phyloP scores from a whole-genome alignment of 2,113 vertebrate genomes.

The Rhinichthys klamathensis region DNA sequence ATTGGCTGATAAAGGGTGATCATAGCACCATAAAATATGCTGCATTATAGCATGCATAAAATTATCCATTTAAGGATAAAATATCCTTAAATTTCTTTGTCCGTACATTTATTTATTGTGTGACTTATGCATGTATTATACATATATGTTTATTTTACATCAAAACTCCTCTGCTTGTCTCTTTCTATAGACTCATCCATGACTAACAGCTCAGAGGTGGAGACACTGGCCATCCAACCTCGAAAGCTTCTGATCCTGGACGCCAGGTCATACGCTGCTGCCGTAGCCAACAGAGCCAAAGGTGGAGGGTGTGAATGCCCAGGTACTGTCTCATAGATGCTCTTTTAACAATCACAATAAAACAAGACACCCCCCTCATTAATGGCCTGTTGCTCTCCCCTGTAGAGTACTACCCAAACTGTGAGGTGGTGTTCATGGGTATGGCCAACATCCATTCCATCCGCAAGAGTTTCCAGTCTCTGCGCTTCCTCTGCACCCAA shows the following conservation, averaged over 20 bases:
- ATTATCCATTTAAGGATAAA: no score
- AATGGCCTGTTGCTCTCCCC: conserved; percentile 8
- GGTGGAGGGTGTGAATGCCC: conserved; percentile 97
- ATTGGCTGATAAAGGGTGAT: no score
- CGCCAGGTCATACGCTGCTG: conserved; percentile 92
- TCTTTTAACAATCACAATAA: background rate
- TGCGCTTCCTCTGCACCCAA: conserved; percentile 94
- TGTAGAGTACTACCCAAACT: conserved; percentile 98
- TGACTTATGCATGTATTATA: background rate
- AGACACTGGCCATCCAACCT: conserved; percentile 85
- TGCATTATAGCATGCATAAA: no score
- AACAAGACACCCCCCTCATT: background rate
- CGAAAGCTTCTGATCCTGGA: conserved; percentile 95
- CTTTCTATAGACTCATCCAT: conserved; percentile 86
- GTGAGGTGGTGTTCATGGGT: conserved; percentile 98
- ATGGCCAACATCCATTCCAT: conserved; percentile 99
- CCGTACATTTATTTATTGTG: background rate
- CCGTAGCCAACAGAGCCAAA: conserved; percentile 96
- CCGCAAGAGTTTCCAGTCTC: conserved; percentile 96
- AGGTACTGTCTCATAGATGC: conserved; percentile 68
- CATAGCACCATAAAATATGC: no score
- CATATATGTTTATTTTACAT: background rate
- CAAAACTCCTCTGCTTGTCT: conserved; percentile 16
- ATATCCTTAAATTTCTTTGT: no score
- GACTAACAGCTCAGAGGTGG: conserved; percentile 88